These are phyloP conservation scores for Parotia lawesii DNA, from an alignment of 2,113 vertebrate species.

Conservation along the genomic window DNA sequence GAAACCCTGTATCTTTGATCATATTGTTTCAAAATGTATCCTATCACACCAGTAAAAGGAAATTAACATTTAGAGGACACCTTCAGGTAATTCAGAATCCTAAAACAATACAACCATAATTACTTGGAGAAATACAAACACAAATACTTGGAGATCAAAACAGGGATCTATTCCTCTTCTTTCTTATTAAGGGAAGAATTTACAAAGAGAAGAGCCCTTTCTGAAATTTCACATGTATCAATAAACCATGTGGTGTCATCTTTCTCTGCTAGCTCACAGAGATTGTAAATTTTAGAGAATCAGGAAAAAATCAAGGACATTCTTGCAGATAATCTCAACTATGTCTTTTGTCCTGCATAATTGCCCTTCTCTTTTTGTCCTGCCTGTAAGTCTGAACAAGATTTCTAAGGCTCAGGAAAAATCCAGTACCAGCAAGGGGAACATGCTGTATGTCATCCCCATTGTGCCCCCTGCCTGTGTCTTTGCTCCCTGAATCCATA, in stretches of 20 bases:
- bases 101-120: not conserved
- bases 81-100: slow-evolving; percentile 17
- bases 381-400: not conserved
- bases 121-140: not conserved
- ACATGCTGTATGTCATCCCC: not conserved
- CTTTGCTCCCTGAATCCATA: not conserved
- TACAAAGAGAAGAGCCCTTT: not conserved
- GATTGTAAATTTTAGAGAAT: not conserved
- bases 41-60: not conserved
- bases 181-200: not conserved
- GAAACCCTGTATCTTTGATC: not conserved
- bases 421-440: not conserved
- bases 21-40: slow-evolving; percentile 2
- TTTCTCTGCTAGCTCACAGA: not conserved
- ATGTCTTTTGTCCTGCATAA: not conserved
- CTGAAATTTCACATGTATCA: not conserved
- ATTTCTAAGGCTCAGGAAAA: not conserved
- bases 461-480: not conserved
- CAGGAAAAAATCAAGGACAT: not conserved
- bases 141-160: not conserved
- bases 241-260: not conserved
- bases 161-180: not conserved
- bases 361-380: not conserved
- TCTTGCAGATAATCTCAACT: not conserved
- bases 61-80: not conserved